These are phyloP conservation scores for Pelvicachromis taeniatus DNA, from an alignment of 2,113 vertebrate species.

Conservation along the genomic window DNA sequence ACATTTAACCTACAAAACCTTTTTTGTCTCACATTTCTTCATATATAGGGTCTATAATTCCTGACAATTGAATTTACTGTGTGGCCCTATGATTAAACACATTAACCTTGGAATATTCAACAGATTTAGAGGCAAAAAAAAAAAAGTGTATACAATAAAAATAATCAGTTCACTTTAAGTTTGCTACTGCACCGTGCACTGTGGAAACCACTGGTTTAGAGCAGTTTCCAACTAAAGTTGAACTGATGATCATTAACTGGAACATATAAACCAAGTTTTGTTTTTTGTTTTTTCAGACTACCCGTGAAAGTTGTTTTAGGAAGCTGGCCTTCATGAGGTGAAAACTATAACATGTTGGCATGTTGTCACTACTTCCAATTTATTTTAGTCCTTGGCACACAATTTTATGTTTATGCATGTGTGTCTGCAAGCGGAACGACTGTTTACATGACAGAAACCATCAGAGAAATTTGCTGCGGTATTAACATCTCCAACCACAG, in stretches of 20 bases:
- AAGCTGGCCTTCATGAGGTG: neutral
- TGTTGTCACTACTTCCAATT: neutral
- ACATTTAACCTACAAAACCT: neutral
- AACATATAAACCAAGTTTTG: neutral
- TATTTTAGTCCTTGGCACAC: neutral
- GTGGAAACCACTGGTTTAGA: neutral
- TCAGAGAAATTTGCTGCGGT: neutral
- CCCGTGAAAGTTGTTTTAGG: accelerated
- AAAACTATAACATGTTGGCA: neutral
- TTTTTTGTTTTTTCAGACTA: neutral
- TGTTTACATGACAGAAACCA: neutral
- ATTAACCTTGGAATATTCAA: neutral
- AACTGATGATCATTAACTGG: neutral
- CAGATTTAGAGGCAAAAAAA: neutral
- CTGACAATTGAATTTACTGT: neutral
- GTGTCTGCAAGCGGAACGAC: neutral
- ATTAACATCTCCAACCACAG: conserved; percentile 1
- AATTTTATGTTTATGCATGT: neutral
- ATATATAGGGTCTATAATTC: neutral
- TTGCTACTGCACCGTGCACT: neutral
- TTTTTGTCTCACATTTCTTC: neutral
- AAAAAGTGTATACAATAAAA: neutral
- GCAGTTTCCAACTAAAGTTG: neutral
- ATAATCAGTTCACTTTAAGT: too few relatives aligned
- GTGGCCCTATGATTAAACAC: neutral